A percentile compares a stretch with the other conserved stretches of the same genome.
Conservation (phyloP, 2,113 vertebrate species). For the Campylomormyrus numenius region DNA sequence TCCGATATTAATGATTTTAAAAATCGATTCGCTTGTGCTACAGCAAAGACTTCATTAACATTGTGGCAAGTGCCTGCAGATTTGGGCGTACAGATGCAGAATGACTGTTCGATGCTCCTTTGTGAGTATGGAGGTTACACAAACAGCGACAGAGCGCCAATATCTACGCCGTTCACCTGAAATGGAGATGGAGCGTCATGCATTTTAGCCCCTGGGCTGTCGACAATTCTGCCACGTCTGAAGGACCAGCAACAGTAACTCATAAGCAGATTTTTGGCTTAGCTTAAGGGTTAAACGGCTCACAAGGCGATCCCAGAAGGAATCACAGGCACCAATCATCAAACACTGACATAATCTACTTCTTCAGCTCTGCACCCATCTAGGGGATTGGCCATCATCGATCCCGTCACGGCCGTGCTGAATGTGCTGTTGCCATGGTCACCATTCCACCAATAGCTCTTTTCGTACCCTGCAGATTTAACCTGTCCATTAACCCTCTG, state of each 20-base stretch:
- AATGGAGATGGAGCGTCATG: not conserved
- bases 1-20: not conserved
- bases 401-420: not conserved
- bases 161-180: not conserved
- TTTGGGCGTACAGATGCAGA: not conserved
- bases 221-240: not conserved
- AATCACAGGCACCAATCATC: not conserved
- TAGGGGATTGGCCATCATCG: not conserved
- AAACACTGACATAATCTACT: not conserved
- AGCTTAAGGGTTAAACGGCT: not conserved
- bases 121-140: not conserved
- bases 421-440: constrained; percentile 23
- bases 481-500: constrained; percentile 20
- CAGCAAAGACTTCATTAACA: constrained; percentile 1
- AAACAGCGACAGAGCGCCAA: not conserved
- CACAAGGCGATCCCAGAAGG: not conserved
- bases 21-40: not conserved
- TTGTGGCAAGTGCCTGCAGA: not conserved
- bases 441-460: constrained; percentile 14
- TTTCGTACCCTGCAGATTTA: constrained; percentile 19
- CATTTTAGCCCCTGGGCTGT: not conserved
- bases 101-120: not conserved
- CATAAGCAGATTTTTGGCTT: not conserved
- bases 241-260: not conserved
- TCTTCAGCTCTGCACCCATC: not conserved